Evolutionary conservation across 1,140 invertebrate genomes (phyloP).

Genomic region (Zaprionus kolodkinae): DNA sequence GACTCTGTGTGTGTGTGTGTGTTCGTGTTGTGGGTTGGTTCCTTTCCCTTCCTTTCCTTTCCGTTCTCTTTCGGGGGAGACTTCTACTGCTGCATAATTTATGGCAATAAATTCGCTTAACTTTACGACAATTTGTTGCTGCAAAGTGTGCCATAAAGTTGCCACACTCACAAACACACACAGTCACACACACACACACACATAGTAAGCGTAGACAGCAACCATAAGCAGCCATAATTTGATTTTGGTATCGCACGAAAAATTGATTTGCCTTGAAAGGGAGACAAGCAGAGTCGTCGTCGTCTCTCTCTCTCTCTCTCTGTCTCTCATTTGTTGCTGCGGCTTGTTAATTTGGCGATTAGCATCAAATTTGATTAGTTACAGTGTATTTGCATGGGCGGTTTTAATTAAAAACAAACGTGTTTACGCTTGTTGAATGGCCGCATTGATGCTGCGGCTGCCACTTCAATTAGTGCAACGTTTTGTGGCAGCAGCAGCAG

Average conservation of each 20-base stretch:
- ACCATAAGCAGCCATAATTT: constrained; percentile 52
- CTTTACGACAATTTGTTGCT: constrained; percentile 82
- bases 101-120: constrained; percentile 83
- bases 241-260: constrained; percentile 52
- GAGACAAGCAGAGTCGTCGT: not conserved
- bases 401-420: constrained; percentile 48
- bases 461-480: constrained; percentile 72
- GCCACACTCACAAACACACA: constrained; percentile 2
- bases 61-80: not conserved
- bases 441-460: constrained; percentile 42
- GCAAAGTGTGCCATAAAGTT: constrained; percentile 74
- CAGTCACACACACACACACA: not conserved
- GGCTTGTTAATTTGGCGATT: constrained; percentile 61
- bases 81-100: constrained; percentile 68
- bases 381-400: not conserved
- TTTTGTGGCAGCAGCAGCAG: constrained; percentile 56
- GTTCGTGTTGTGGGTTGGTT: constrained; percentile 7
- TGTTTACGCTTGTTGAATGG: constrained; percentile 33
- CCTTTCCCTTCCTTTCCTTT: constrained; percentile 3
- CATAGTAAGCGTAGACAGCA: not conserved
- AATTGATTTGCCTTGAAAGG: constrained; percentile 52
- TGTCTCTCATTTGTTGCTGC: constrained; percentile 48
- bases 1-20: not conserved
- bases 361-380: constrained; percentile 64
- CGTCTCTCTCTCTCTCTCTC: not conserved